Percentiles rank a stretch among this genome's conserved stretches.
Conservation (phyloP, 2,113 vertebrate genomes). For the Odontophorus gujanensis region DNA sequence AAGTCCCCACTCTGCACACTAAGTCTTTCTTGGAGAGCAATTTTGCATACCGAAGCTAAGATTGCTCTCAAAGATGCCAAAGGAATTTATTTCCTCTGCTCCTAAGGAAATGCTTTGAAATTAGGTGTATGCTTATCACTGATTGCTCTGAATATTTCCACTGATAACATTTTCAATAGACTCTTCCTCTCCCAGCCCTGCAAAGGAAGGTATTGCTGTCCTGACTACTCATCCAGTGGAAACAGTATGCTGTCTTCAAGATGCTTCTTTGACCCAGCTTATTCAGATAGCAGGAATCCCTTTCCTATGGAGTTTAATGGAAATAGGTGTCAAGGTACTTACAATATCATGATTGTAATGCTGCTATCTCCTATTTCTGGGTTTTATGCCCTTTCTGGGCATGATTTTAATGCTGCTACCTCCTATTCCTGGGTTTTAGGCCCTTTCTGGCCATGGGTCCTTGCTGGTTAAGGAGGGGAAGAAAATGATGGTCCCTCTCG, state of each 20-base stretch:
- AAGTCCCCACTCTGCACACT: not conserved
- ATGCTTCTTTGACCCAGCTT: fast-evolving
- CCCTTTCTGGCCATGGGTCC: not conserved
- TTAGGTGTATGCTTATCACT: not conserved
- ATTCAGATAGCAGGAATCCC: not conserved
- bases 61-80: not conserved
- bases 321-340: too few species aligned
- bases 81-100: slow-evolving; percentile 1
- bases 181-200: not conserved
- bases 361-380: not conserved
- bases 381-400: not conserved
- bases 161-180: not conserved
- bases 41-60: not conserved
- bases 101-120: not conserved
- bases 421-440: not conserved
- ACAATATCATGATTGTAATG: too few species aligned
- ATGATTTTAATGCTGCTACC: not conserved
- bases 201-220: not conserved
- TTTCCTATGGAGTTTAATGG: too few species aligned
- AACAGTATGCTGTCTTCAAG: fast-evolving
- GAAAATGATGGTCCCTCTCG: not conserved
- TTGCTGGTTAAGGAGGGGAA: not conserved
- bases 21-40: slow-evolving; percentile 8
- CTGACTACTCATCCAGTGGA: fast-evolving
- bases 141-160: not conserved